Conservation (phyloP, 2,113 vertebrate species). For the Desmodus rotundus region DNA sequence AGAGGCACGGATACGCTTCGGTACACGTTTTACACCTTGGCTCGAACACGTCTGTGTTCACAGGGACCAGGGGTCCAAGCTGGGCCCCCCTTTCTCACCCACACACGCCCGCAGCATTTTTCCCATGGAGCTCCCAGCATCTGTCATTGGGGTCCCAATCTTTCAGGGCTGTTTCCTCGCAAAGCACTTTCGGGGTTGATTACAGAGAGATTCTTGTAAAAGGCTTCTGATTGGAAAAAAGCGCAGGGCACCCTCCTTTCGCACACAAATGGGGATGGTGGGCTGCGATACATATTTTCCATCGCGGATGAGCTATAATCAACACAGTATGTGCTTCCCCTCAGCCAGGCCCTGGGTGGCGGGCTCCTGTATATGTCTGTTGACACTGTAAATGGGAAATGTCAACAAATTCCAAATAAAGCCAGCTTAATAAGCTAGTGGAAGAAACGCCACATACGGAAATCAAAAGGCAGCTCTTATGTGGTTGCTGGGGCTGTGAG, state of each 20-base stretch:
- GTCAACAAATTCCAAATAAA: conserved; percentile 66
- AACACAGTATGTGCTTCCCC: conserved; percentile 67
- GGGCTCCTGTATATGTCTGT: conserved; percentile 45
- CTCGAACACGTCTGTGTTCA: background rate
- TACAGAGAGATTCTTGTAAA: conserved; percentile 48
- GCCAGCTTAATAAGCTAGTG: background rate
- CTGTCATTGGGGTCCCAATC: background rate
- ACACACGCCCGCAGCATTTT: rapidly evolving
- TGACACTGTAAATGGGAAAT: conserved; percentile 58
- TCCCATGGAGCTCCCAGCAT: background rate
- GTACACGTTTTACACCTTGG: background rate
- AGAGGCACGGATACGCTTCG: background rate
- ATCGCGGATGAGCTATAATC: conserved; percentile 51
- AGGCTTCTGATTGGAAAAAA: conserved; percentile 50
- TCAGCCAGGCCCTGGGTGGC: background rate
- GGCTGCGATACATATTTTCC: conserved; percentile 59
- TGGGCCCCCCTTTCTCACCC: background rate
- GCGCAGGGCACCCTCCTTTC: conserved; percentile 8
- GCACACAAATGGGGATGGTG: background rate
- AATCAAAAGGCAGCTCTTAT: background rate
- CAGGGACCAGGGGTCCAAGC: background rate
- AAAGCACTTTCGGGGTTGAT: conserved; percentile 1
- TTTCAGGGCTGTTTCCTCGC: background rate
- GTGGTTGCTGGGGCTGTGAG: background rate
- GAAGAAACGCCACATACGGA: rapidly evolving